Conservation (phyloP, 2,113 vertebrate genomes). For the Gopherus flavomarginatus region DNA sequence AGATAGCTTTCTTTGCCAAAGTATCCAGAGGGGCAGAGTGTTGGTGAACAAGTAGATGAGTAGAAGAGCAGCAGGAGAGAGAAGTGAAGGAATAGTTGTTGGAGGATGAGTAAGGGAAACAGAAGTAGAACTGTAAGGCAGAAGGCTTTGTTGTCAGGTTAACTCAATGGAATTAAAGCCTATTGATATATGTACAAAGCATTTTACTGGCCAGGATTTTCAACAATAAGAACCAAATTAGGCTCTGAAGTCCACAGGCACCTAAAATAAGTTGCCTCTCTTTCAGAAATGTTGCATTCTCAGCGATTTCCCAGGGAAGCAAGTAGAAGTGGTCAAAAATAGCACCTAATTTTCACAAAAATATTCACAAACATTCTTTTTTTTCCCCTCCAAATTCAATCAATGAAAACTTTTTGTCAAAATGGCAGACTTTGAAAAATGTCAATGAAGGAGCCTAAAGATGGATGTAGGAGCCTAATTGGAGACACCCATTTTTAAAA, state of each 20-base stretch:
- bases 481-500: not conserved
- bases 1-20: not conserved
- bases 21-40: not conserved
- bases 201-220: not conserved
- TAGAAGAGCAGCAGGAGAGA: not conserved
- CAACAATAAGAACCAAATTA: not conserved
- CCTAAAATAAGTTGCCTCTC: not conserved
- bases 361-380: not conserved
- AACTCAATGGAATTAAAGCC: not conserved
- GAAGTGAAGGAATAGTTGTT: not conserved
- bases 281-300: not conserved
- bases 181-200: not conserved
- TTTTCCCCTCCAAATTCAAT: not conserved
- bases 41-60: not conserved
- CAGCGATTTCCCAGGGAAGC: not conserved
- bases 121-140: not conserved
- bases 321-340: not conserved
- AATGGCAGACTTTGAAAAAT: not conserved
- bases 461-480: not conserved
- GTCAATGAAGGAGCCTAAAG: fast-evolving
- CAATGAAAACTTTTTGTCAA: not conserved
- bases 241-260: not conserved
- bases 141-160: not conserved
- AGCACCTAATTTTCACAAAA: not conserved
- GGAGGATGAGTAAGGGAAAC: not conserved